A percentile compares a stretch with the other conserved stretches of the same genome.
Conservation (phyloP, 2,888 invertebrate species). For the Drosophila anomalipes region DNA sequence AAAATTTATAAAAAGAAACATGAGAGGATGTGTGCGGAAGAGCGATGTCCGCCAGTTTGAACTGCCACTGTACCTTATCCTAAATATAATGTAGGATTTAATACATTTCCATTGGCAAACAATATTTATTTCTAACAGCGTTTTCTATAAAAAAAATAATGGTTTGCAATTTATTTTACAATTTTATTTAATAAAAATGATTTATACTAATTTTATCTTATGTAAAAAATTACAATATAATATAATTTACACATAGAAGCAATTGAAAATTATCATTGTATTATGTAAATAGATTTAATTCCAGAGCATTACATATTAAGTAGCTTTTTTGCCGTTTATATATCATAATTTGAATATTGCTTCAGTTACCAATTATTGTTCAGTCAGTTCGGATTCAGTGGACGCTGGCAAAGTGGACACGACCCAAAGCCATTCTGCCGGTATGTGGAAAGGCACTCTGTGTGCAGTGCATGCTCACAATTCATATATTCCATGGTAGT, state of each 20-base stretch:
- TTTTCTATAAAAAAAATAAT: too few species aligned
- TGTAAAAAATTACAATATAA: not conserved
- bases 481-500: constrained; percentile 34
- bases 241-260: not conserved
- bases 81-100: not conserved
- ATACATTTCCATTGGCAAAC: too few species aligned
- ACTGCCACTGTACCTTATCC: not conserved
- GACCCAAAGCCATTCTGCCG: accelerated
- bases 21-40: too few species aligned
- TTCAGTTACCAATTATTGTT: constrained; percentile 12
- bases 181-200: not conserved
- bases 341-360: constrained; percentile 12
- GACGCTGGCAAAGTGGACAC: constrained; percentile 53
- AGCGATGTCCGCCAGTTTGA: not conserved
- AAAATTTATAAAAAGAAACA: too few species aligned
- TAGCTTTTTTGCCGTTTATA: constrained; percentile 19
- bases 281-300: not conserved
- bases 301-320: not conserved
- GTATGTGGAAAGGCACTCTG: constrained; percentile 16
- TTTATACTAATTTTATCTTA: not conserved
- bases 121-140: too few species aligned
- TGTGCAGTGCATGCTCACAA: constrained; percentile 67
- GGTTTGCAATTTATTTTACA: not conserved
- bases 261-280: not conserved
- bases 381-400: not conserved